Conservation (phyloP, 1,140 invertebrate species). For the Dermatophagoides farinae region DNA sequence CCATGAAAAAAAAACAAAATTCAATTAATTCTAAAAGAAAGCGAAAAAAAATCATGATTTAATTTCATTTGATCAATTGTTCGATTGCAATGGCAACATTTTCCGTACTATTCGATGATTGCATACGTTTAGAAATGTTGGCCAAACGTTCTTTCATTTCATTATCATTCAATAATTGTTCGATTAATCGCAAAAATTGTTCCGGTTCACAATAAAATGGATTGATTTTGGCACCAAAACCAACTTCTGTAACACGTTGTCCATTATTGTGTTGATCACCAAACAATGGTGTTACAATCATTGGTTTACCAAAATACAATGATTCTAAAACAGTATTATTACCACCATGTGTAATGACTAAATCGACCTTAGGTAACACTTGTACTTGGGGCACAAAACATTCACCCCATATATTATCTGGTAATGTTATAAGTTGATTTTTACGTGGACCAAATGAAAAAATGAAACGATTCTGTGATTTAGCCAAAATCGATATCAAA, state of each 20-base stretch:
- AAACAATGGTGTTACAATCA: conserved; percentile 11
- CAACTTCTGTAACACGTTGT: conserved; percentile 4
- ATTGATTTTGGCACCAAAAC: neutral
- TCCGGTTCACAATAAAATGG: neutral
- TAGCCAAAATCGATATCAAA: neutral
- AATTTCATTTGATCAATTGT: neutral
- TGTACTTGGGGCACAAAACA: neutral
- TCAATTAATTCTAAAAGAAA: no score
- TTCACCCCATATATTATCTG: neutral
- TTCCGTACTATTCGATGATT: conserved; percentile 9
- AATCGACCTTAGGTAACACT: conserved; percentile 1
- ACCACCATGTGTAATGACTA: conserved; percentile 12
- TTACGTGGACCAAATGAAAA: neutral
- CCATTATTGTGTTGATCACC: conserved; percentile 12
- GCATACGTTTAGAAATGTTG: conserved; percentile 4
- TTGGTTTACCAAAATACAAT: conserved; percentile 5
- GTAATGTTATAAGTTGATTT: conserved; percentile 11
- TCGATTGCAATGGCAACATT: neutral
- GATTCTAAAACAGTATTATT: conserved; percentile 11
- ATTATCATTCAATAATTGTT: conserved; percentile 8
- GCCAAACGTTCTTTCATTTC: neutral
- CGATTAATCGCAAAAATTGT: conserved; percentile 3
- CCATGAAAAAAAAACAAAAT: no score
- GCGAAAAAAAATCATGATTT: neutral
- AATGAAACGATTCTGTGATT: conserved; percentile 10